A percentile compares a stretch with the other conserved stretches of the same genome.
phyloP scores from a whole-genome alignment of 2,888 invertebrate genomes.

The Drosophila subquinaria region DNA sequence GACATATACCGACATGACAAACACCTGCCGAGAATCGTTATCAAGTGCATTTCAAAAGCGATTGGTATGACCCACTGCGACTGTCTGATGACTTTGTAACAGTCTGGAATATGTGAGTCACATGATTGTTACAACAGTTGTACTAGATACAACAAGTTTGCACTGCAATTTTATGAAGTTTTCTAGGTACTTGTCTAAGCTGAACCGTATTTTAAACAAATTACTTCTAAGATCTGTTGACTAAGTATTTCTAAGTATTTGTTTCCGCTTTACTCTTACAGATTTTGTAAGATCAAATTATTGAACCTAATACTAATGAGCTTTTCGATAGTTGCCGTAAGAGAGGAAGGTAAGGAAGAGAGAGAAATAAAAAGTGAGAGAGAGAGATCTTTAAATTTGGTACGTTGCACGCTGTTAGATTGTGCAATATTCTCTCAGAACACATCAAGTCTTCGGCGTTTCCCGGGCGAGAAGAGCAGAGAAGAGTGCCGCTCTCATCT shows the following conservation, averaged over 20 bases:
- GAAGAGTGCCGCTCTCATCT: background rate
- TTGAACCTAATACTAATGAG: slow-evolving; percentile 48
- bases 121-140: background rate
- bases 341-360: slow-evolving; percentile 20
- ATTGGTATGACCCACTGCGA: slow-evolving; percentile 16
- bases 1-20: slow-evolving; percentile 12
- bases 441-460: slow-evolving; percentile 2
- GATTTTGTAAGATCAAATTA: slow-evolving; percentile 41
- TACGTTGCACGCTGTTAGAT: slow-evolving; percentile 13
- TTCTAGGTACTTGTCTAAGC: background rate
- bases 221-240: background rate
- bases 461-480: slow-evolving; percentile 8
- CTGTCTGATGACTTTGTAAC: background rate
- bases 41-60: slow-evolving; percentile 8
- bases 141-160: background rate
- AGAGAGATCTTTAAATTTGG: slow-evolving; percentile 4
- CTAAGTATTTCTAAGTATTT: slow-evolving; percentile 11
- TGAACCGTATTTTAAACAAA: background rate
- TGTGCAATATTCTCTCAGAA: slow-evolving; percentile 48
- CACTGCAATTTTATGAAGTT: background rate
- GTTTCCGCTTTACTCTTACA: slow-evolving; percentile 17
- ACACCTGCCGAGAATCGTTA: background rate
- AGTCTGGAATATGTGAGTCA: background rate
- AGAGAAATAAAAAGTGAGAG: background rate
- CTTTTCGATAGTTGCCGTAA: slow-evolving; percentile 21